A percentile compares a stretch with the other conserved stretches of the same genome.
phyloP scores from a whole-genome alignment of 35 echinoderm and acorn worm species.

The Nesometra sesokonis region DNA sequence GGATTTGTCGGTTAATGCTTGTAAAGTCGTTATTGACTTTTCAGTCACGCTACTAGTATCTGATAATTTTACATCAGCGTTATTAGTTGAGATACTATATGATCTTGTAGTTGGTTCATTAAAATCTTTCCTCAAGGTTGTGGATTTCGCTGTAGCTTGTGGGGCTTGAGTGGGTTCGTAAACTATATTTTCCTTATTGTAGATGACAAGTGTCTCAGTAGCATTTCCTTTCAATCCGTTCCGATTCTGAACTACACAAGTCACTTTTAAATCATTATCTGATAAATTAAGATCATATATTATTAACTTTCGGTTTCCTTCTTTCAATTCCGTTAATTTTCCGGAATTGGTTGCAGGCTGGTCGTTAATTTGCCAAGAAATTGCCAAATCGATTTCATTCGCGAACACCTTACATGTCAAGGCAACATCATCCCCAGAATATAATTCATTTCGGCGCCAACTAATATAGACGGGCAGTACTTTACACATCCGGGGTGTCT shows the following conservation, averaged over 20 bases:
- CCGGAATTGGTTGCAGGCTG: neutral
- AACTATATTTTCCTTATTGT: neutral
- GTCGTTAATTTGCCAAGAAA: neutral
- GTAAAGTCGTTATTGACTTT: neutral
- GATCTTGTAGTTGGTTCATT: too few species aligned
- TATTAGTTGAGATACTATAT: too few species aligned
- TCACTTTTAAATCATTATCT: neutral
- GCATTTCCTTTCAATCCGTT: neutral
- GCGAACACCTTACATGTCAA: neutral
- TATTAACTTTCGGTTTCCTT: neutral
- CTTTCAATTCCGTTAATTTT: neutral
- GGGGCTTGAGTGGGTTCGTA: neutral
- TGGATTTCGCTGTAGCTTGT: neutral
- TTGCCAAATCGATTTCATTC: neutral
- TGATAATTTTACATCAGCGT: neutral
- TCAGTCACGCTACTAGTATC: neutral
- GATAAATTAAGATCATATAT: neutral
- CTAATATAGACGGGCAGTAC: neutral
- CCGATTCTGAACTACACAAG: neutral
- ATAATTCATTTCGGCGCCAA: neutral
- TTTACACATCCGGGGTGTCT: neutral
- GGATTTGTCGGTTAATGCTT: neutral
- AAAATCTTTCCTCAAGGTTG: neutral
- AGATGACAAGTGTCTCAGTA: neutral
- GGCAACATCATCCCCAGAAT: neutral